Conservation (phyloP, 2,113 vertebrate species). For the Rhipidura dahli region DNA sequence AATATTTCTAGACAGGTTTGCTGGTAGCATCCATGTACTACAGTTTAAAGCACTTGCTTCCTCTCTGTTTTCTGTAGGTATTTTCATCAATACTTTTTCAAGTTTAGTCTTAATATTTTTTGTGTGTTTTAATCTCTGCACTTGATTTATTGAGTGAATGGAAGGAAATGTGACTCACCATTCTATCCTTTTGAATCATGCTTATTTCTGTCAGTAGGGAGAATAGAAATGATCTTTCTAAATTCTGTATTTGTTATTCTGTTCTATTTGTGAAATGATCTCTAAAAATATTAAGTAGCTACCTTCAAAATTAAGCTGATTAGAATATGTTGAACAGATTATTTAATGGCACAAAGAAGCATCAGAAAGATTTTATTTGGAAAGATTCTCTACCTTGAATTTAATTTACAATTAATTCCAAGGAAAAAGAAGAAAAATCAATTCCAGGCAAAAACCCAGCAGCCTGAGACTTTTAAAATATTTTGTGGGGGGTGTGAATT, state of each 20-base stretch:
- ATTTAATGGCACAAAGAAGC: background rate
- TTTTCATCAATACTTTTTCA: conserved; percentile 4
- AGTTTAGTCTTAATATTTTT: background rate
- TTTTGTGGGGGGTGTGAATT: background rate
- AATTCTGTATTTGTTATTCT: background rate
- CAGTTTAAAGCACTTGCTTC: background rate
- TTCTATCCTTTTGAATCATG: background rate
- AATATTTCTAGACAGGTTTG: background rate
- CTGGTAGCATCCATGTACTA: background rate
- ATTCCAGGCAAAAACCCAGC: background rate
- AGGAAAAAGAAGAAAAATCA: background rate
- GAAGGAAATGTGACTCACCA: background rate
- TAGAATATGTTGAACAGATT: background rate
- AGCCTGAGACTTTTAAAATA: background rate
- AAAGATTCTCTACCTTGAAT: background rate
- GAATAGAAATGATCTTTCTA: background rate
- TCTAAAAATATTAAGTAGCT: background rate
- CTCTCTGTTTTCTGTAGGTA: background rate
- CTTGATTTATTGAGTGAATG: conserved; percentile 5
- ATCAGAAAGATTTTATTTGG: background rate
- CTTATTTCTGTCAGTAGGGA: background rate
- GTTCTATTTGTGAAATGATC: background rate
- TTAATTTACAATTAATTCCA: background rate
- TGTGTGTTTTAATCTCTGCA: background rate
- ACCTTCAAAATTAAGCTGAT: background rate